phyloP scores from a whole-genome alignment of 2,113 vertebrate species.

The Tragelaphus buxtoni region DNA sequence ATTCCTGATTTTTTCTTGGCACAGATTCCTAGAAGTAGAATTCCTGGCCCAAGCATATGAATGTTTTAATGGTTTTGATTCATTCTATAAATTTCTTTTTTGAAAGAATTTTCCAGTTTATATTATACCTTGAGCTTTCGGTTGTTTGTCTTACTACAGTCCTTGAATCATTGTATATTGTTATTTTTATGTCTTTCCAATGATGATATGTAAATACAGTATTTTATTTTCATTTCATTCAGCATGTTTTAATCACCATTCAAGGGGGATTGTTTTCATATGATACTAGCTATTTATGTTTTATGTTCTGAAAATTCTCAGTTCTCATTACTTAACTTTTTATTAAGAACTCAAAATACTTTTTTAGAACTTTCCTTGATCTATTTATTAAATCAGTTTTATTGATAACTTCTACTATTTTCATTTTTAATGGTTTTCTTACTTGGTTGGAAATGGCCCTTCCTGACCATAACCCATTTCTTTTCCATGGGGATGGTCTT shows the following conservation, averaged over 20 bases:
- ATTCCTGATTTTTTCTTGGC: slow-evolving; percentile 62
- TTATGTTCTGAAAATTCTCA: not conserved
- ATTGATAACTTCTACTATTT: slow-evolving; percentile 4
- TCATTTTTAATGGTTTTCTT: slow-evolving; percentile 9
- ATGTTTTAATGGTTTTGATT: slow-evolving; percentile 36
- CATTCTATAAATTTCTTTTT: slow-evolving; percentile 22
- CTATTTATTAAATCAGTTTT: slow-evolving; percentile 3
- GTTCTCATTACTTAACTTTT: not conserved
- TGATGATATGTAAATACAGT: not conserved
- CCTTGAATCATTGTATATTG: not conserved
- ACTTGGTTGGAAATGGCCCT: not conserved
- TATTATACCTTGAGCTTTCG: not conserved
- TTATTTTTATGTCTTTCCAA: not conserved
- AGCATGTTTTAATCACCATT: not conserved
- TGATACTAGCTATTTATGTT: not conserved
- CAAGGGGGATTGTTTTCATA: not conserved
- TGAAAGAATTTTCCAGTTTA: not conserved
- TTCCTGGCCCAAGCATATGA: slow-evolving; percentile 19
- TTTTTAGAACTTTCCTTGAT: slow-evolving; percentile 17
- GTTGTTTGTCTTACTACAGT: not conserved
- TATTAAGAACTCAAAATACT: not conserved
- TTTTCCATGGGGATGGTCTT: too few species aligned
- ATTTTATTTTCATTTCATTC: slow-evolving; percentile 38
- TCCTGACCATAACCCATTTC: not conserved
- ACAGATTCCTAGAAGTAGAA: slow-evolving; percentile 20